Evolutionary conservation across 2,113 vertebrate species (phyloP), one percentile per base, ranked within the genome.

Genomic region (Stigmatopora argus): DNA sequence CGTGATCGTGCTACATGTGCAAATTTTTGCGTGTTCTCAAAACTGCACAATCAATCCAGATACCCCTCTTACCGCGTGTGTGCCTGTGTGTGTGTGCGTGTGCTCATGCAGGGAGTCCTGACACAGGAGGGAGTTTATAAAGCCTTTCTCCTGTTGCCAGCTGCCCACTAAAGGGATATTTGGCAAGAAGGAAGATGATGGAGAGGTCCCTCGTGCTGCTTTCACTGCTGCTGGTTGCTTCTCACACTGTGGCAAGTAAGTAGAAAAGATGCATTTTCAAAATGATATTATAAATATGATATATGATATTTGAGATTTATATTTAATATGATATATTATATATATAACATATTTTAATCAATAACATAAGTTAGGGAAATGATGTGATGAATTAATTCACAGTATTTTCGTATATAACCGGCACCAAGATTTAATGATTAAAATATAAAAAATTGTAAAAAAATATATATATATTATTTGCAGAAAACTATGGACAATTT

Each of bases 231-330:
- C 72, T 69, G 6, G 70, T 49, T 0, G 65, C 72, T 49, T 80
- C 84, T 57, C 78, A 67, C 49, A 48, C 84, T 51, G 71, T 11
- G 46, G 85, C 85, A 19, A 87, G 88, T 89, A 55, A 88, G 88
- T 89, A 78, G 7, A 70, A 26, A 66, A n/a, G 55, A 44, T 19
- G 8, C 0, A 15, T 44, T 11, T 26, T 44, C 26, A 46, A 41
- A 41, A 41, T 41, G 38, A 41, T 41, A 1, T 10, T 21, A 41
- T 56, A 31, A 49, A 53, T 8, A 23, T 9, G 4, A 26, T 18
- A 31, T 31, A 31, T 31, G 26, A 31, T 31, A 31, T 31, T 31
- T 31, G 26, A 31, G 26, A 31, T 31, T 44, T 26, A 26, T 10
- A n/a, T 44, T 51, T 23, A 49, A 53, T 8, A 23, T 9, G 2